Percentiles rank a stretch among this genome's conserved stretches.
Conservation (phyloP, 2,797 vertebrate species). For the Balearica regulorum region DNA sequence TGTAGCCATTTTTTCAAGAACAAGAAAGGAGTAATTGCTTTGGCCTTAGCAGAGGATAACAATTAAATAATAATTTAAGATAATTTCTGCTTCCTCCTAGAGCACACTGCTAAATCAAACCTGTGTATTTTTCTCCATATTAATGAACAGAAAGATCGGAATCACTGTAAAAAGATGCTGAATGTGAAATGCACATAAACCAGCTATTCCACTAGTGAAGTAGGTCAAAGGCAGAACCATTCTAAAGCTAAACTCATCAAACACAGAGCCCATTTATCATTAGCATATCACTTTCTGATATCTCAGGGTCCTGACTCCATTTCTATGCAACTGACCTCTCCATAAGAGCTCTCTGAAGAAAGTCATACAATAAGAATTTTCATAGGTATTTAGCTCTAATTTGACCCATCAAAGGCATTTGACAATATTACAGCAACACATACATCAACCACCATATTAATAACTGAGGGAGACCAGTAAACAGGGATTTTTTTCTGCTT, state of each 20-base stretch:
- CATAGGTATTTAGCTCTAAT: not conserved
- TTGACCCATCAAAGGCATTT: not conserved
- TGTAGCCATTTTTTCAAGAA: not conserved
- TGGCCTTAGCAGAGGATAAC: not conserved
- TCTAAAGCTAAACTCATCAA: not conserved
- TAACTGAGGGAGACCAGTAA: not conserved
- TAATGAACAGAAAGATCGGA: not conserved
- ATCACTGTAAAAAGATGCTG: not conserved
- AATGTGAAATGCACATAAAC: not conserved
- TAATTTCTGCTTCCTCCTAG: not conserved
- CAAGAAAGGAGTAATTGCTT: not conserved
- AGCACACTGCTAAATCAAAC: not conserved
- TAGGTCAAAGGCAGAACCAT: not conserved
- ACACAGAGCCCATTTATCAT: not conserved
- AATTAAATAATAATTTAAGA: not conserved
- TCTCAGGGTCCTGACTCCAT: not conserved
- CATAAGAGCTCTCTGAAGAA: not conserved
- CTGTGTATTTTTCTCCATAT: not conserved
- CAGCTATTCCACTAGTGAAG: not conserved
- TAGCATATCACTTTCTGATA: not conserved
- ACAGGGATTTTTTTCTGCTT: not conserved
- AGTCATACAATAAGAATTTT: not conserved
- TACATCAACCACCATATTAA: not conserved
- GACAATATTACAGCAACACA: not conserved
- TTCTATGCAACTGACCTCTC: not conserved